Conservation (phyloP, 1,140 invertebrate species). For the Belonocnema kinseyi region DNA sequence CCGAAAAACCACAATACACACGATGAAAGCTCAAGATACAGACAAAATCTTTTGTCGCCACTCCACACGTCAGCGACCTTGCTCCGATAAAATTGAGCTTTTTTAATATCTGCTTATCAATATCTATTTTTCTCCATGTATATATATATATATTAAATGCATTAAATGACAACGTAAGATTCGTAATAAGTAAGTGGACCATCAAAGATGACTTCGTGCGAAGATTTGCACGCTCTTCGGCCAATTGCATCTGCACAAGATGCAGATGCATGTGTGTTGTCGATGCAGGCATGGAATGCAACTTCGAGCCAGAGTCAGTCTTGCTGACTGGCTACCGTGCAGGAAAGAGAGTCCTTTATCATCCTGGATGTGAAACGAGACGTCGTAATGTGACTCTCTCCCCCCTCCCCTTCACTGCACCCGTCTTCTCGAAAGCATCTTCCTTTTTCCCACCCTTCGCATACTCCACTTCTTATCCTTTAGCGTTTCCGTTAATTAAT, state of each 20-base stretch:
- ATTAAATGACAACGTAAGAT: background rate
- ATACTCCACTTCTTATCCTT: constrained; percentile 8
- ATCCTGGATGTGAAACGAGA: constrained; percentile 46
- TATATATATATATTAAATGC: constrained; percentile 2
- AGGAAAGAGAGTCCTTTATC: constrained; percentile 46
- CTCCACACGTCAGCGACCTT: too few relatives aligned
- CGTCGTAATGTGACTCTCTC: constrained; percentile 38
- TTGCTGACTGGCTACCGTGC: constrained; percentile 36
- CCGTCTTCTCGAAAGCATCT: constrained; percentile 11
- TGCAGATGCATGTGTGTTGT: background rate
- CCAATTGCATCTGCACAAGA: constrained; percentile 9
- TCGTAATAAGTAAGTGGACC: background rate
- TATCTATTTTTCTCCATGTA: too few relatives aligned
- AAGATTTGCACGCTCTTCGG: constrained; percentile 11
- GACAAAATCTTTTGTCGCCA: too few relatives aligned
- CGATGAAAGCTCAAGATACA: too few relatives aligned
- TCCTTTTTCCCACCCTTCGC: background rate
- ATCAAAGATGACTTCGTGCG: background rate
- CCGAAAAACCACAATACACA: too few relatives aligned
- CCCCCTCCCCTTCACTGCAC: background rate
- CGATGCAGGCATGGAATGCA: constrained; percentile 14
- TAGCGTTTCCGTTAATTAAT: constrained; percentile 15
- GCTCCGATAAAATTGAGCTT: too few relatives aligned
- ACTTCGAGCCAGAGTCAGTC: constrained; percentile 47
- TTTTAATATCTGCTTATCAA: too few relatives aligned